Base-by-base conservation (phyloP, 2,113 vertebrate species). In the Neofelis nebulosa region DNA sequence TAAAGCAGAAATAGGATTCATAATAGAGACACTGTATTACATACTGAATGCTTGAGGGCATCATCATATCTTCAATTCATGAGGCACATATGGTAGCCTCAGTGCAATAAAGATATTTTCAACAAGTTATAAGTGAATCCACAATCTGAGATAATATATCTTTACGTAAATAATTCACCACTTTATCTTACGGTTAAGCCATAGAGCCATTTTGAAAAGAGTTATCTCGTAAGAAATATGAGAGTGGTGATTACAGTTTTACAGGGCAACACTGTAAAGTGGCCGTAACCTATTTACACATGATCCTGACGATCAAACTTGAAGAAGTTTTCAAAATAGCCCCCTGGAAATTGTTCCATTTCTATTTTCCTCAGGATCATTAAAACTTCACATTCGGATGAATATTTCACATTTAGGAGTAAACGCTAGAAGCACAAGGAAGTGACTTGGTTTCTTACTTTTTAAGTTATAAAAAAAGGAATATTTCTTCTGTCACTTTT, bases 101-200 rank as follows among this genome's bases (percentile, higher is more conserved):
- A 21, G 66, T 33, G 57, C 16, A 55, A 71, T 78, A 74, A 88
- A 92, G 41, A 85, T 93, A 95, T 55, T 63, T 78, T 82, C 25
- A 80, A 94, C n/a, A 95, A 81, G n/a, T 93, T 66, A 61, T 23
- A 76, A 38, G 19, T 84, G 48, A 97, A 63, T 86, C 95, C 95
- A 93, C 38, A 65, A 19, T 80, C 91, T 38, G 50, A 97, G 92
- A 93, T 85, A 94, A 71, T 79, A 8, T 86, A 80, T 93, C 84
- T 82, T 69, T 69, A 76, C 0, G 14, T 81, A 95, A 97, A 96
- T 95, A 97, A 97, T 94, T 92, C 27, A 91, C 80, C 25, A 41
- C 61, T 87, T 91, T 93, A 88, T 95, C 89, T 97, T 63, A 45
- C 27, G 69, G 38, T 23, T 33, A 89, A 92, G 27, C 23, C 66